These are phyloP conservation scores for Enhydra lutris DNA, from an alignment of 2,113 vertebrate genomes.

Conservation along the genomic window DNA sequence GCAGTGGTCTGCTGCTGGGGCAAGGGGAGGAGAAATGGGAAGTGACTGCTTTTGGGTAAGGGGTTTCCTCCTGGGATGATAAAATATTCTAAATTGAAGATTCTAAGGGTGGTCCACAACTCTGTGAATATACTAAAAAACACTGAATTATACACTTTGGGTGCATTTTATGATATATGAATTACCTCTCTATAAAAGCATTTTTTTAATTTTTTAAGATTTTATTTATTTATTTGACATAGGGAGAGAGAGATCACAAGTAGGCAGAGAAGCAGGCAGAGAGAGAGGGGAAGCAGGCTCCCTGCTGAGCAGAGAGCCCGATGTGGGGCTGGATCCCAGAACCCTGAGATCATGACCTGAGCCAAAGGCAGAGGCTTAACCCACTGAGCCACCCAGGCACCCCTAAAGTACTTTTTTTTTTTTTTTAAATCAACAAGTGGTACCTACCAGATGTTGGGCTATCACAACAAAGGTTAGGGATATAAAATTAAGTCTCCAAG, in stretches of 20 bases:
- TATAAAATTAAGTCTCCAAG: background rate
- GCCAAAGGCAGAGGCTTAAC: too few relatives aligned
- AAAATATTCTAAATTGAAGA: background rate
- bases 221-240: too few relatives aligned
- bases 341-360: too few relatives aligned
- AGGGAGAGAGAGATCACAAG: too few relatives aligned
- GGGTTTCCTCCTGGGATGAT: background rate
- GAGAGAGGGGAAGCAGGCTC: too few relatives aligned
- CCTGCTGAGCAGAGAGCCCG: too few relatives aligned
- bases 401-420: background rate
- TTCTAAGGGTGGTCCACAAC: background rate
- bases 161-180: background rate
- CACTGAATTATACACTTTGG: background rate
- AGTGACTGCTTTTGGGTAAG: constrained; percentile 11
- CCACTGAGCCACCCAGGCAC: too few relatives aligned
- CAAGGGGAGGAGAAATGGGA: background rate
- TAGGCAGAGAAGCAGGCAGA: too few relatives aligned
- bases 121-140: background rate
- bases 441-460: background rate
- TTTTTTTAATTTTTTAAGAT: too few relatives aligned
- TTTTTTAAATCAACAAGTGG: background rate
- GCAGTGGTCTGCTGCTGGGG: background rate
- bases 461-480: background rate
- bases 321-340: too few relatives aligned
- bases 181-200: background rate